These are phyloP conservation scores for Netelia virgata DNA, from an alignment of 2,888 invertebrate genomes.

Conservation along the genomic window DNA sequence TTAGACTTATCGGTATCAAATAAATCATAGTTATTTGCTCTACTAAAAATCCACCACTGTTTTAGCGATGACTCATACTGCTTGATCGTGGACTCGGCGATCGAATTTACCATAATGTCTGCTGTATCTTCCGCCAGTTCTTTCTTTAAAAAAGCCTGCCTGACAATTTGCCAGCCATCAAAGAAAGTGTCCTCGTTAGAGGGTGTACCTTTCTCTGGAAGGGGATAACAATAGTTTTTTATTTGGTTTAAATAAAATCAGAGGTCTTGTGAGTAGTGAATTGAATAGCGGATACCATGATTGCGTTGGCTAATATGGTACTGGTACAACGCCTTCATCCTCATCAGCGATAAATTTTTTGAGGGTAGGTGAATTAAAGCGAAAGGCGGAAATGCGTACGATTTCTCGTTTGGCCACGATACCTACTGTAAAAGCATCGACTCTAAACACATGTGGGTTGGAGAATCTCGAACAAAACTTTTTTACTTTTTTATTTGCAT, in stretches of 20 bases:
- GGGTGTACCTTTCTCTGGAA: slow-evolving; percentile 70
- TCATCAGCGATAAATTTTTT: slow-evolving; percentile 9
- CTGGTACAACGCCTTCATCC: background rate
- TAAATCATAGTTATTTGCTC: slow-evolving; percentile 43
- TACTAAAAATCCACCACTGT: slow-evolving; percentile 40
- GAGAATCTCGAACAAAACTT: slow-evolving; percentile 28
- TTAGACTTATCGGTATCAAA: slow-evolving; percentile 2
- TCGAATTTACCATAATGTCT: slow-evolving; percentile 37
- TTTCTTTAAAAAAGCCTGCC: slow-evolving; percentile 47
- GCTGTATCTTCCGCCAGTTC: slow-evolving; percentile 32
- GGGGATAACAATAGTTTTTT: slow-evolving; percentile 66
- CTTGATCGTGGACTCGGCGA: slow-evolving; percentile 33
- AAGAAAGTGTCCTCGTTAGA: slow-evolving; percentile 32
- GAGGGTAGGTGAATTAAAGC: slow-evolving; percentile 3
- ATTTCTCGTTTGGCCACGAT: slow-evolving; percentile 21
- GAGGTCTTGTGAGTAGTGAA: slow-evolving; percentile 44
- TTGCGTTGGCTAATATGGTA: slow-evolving; percentile 61
- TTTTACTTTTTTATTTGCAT: slow-evolving; percentile 18
- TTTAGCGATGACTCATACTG: slow-evolving; percentile 24
- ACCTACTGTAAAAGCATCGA: slow-evolving; percentile 3
- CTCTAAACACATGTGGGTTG: slow-evolving; percentile 24
- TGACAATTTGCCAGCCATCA: background rate
- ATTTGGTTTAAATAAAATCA: slow-evolving; percentile 64
- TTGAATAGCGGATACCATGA: slow-evolving; percentile 29
- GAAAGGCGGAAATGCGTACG: slow-evolving; percentile 9